Percentiles rank a stretch among this genome's conserved stretches.
phyloP scores from a whole-genome alignment of 2,797 vertebrate species.

The Takifugu rubripes region DNA sequence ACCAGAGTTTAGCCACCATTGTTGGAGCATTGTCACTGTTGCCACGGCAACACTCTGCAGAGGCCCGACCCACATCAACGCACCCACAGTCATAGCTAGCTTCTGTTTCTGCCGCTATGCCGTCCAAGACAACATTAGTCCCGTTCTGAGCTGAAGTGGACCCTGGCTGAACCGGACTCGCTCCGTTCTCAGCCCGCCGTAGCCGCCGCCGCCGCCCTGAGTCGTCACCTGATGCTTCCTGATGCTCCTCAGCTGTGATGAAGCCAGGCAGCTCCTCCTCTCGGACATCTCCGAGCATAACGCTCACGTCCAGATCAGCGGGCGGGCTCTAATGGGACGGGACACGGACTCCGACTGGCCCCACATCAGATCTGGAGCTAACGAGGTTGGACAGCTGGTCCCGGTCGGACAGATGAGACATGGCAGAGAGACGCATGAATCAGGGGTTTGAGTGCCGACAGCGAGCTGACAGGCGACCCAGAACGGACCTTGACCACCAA shows the following conservation, averaged over 20 bases:
- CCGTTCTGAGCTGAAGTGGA: too few relatives aligned
- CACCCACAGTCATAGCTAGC: too few relatives aligned
- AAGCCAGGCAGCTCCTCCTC: slow-evolving; percentile 8
- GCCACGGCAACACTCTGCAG: too few relatives aligned
- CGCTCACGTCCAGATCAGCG: slow-evolving; percentile 6
- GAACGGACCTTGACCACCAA: background rate
- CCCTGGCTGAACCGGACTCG: too few relatives aligned
- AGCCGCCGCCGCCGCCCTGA: too few relatives aligned
- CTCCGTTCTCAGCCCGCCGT: too few relatives aligned
- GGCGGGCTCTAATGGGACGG: slow-evolving; percentile 9
- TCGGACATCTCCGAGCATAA: background rate
- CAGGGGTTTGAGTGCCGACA: background rate
- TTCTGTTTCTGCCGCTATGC: too few relatives aligned
- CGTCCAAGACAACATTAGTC: too few relatives aligned
- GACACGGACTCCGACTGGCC: slow-evolving; percentile 11
- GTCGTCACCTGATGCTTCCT: background rate
- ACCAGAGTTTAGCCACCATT: too few relatives aligned
- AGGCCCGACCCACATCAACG: too few relatives aligned
- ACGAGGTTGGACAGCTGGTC: slow-evolving; percentile 7
- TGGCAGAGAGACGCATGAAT: slow-evolving; percentile 10
- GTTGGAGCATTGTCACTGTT: too few relatives aligned
- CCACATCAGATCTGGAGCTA: slow-evolving; percentile 9
- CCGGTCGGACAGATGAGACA: slow-evolving; percentile 25
- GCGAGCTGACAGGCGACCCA: background rate
- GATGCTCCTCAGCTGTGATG: slow-evolving; percentile 11